Evolutionary conservation across 2,113 vertebrate species (phyloP).

Genomic region (Pomatostomus ruficeps): DNA sequence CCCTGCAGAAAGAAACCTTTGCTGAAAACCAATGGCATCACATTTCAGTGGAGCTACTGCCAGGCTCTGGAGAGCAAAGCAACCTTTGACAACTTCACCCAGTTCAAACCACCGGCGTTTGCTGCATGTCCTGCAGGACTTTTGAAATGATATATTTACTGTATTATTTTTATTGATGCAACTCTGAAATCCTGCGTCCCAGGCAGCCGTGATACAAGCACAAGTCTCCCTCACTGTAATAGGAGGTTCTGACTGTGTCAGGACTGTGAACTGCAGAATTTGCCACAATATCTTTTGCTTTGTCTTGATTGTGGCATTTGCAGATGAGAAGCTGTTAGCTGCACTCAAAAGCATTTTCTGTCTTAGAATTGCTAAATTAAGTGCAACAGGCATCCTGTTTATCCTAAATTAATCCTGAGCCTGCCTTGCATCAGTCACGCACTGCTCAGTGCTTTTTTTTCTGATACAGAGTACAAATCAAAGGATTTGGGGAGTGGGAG

Average conservation of each 20-base stretch:
- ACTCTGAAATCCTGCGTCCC: not conserved
- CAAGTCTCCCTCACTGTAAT: not conserved
- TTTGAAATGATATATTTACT: not conserved
- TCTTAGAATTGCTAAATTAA: not conserved
- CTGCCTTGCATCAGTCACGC: conserved; percentile 2
- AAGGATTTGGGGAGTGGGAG: not conserved
- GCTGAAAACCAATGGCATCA: conserved; percentile 86
- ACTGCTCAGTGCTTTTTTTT: not conserved
- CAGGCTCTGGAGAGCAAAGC: conserved; percentile 78
- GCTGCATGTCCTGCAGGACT: conserved; percentile 30
- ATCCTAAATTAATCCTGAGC: not conserved
- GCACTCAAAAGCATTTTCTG: not conserved
- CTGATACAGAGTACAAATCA: not conserved
- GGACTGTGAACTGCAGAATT: conserved; percentile 46
- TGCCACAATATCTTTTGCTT: not conserved
- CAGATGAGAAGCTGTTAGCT: not conserved
- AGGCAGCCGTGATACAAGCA: not conserved
- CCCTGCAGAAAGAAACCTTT: conserved; percentile 83
- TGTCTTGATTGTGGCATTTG: conserved; percentile 21
- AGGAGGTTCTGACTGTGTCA: conserved; percentile 28
- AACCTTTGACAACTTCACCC: conserved; percentile 78
- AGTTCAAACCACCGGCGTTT: conserved; percentile 23
- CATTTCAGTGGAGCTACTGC: conserved; percentile 85
- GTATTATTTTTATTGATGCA: not conserved
- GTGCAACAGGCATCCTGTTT: not conserved